phyloP scores from a whole-genome alignment of 92 coral and sea anemone species.

The Zoanthus gigantus region DNA sequence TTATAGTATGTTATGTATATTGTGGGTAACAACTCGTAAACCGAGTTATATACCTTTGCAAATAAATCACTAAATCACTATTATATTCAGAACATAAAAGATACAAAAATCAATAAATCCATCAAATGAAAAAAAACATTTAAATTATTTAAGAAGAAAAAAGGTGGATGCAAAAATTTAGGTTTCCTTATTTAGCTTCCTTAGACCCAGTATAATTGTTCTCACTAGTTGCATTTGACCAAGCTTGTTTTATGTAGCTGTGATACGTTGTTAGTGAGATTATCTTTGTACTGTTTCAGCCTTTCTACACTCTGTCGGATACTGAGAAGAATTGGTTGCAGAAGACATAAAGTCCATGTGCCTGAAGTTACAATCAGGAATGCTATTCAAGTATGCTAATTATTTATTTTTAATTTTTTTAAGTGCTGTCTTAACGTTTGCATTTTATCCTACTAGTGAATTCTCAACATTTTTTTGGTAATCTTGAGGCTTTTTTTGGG shows the following conservation, averaged over 20 bases:
- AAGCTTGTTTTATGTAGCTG: constrained; percentile 1
- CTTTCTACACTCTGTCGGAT: constrained; percentile 27
- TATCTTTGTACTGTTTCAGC: background rate
- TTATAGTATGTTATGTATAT: too few relatives aligned
- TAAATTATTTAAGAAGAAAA: constrained; percentile 6
- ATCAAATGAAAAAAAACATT: background rate
- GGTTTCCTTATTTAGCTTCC: constrained; percentile 20
- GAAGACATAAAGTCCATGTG: constrained; percentile 20
- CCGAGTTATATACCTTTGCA: too few relatives aligned
- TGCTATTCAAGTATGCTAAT: constrained; percentile 14
- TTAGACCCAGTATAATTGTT: constrained; percentile 4
- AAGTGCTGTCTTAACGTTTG: background rate
- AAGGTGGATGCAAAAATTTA: constrained; percentile 14
- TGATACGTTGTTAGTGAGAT: constrained; percentile 15
- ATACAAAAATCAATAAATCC: background rate
- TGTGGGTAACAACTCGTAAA: too few relatives aligned
- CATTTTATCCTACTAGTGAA: background rate
- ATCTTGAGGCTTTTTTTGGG: background rate
- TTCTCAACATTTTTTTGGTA: background rate
- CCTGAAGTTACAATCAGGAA: constrained; percentile 9
- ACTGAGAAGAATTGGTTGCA: constrained; percentile 6
- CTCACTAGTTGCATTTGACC: background rate
- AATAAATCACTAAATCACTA: too few relatives aligned
- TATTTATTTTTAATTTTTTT: background rate
- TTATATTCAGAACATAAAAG: constrained; percentile 1